Percentiles rank a stretch among this genome's conserved stretches.
Evolutionary conservation across 2,113 vertebrate species (phyloP).

Genomic region (Nettapus auritus): DNA sequence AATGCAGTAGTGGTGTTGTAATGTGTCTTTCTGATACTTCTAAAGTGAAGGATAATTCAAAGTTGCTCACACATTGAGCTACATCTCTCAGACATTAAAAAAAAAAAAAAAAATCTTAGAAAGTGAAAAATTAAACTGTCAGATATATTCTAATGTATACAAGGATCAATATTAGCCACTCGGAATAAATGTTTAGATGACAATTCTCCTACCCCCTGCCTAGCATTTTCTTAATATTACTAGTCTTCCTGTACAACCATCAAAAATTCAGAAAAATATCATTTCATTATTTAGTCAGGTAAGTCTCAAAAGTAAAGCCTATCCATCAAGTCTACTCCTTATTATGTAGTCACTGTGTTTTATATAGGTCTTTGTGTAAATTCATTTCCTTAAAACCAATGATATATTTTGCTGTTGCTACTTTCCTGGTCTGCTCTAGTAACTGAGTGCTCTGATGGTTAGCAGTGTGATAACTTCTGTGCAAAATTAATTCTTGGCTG

Average conservation of each 20-base stretch:
- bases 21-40: neutral
- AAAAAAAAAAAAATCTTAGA: neutral
- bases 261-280: neutral
- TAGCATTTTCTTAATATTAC: neutral
- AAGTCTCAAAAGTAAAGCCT: neutral
- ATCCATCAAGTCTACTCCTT: neutral
- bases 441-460: neutral
- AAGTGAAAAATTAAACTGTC: neutral
- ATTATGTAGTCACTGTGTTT: neutral
- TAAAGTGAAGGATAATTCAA: neutral
- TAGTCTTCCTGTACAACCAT: neutral
- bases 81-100: neutral
- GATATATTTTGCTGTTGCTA: fast-evolving
- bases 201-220: neutral
- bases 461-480: neutral
- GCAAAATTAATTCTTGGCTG: neutral
- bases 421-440: neutral
- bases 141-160: neutral
- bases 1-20: neutral
- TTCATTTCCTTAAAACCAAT: neutral
- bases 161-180: neutral
- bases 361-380: neutral
- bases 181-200: neutral
- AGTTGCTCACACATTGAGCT: neutral
- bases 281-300: neutral